phyloP scores from a whole-genome alignment of 2,113 vertebrate species.

The Laterallus jamaicensis region DNA sequence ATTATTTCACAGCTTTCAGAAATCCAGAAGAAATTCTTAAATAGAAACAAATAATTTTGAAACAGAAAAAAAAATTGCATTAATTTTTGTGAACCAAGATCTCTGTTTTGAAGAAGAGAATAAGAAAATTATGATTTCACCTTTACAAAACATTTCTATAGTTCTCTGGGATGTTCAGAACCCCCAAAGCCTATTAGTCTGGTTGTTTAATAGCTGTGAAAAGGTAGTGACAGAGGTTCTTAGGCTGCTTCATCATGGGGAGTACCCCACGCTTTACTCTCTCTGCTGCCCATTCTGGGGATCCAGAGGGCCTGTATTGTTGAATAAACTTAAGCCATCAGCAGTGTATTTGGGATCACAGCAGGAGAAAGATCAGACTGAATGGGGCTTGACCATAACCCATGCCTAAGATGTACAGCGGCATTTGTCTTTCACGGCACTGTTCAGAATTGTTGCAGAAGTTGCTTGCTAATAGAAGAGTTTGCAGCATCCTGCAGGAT shows the following conservation, averaged over 20 bases:
- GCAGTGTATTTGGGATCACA: neutral
- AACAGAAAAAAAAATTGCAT: neutral
- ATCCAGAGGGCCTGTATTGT: neutral
- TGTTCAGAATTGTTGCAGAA: neutral
- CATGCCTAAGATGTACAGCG: neutral
- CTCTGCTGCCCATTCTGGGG: neutral
- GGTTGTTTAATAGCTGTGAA: neutral
- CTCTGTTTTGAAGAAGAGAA: neutral
- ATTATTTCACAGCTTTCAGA: neutral
- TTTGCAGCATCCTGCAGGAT: neutral
- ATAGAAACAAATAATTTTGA: neutral
- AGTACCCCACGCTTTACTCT: neutral
- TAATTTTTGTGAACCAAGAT: neutral
- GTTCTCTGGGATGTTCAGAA: neutral
- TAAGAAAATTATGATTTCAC: neutral
- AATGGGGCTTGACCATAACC: neutral
- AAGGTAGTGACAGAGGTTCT: neutral
- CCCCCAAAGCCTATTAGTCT: neutral
- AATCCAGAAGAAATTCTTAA: neutral
- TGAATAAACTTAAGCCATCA: neutral
- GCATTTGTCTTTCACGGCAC: neutral
- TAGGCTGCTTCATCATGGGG: neutral
- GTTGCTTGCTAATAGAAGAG: neutral
- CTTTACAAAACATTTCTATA: neutral
- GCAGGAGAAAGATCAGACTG: neutral